Evolutionary conservation across 2,888 invertebrate species (phyloP).

Genomic region (Archaeoteleia sp.): DNA sequence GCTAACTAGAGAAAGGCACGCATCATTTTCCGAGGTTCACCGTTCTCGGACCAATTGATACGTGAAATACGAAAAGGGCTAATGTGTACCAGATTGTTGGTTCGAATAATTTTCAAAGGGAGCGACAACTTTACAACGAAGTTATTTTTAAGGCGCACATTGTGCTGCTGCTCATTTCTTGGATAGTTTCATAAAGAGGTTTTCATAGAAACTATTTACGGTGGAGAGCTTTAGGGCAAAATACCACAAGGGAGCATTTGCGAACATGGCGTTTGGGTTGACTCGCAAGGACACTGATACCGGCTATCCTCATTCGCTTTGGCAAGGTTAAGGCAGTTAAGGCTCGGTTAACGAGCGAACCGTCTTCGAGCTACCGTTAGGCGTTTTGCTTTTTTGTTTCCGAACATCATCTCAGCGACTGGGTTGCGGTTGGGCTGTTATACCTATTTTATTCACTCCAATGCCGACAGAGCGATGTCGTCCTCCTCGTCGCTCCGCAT

Average conservation of each 20-base stretch:
- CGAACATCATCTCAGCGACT: slow-evolving; percentile 43
- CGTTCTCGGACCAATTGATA: neutral
- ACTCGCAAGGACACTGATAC: slow-evolving; percentile 50
- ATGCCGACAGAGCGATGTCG: slow-evolving; percentile 31
- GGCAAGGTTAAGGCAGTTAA: slow-evolving; percentile 52
- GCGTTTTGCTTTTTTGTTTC: slow-evolving; percentile 57
- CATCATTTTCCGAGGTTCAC: too few relatives aligned
- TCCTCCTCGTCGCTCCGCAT: slow-evolving; percentile 11
- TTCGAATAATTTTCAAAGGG: neutral
- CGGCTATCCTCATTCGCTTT: slow-evolving; percentile 48
- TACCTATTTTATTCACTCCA: slow-evolving; percentile 45
- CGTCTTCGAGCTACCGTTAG: slow-evolving; percentile 62
- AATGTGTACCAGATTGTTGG: too few relatives aligned
- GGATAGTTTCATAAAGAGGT: slow-evolving; percentile 7
- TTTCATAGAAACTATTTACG: slow-evolving; percentile 47
- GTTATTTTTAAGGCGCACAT: slow-evolving; percentile 29
- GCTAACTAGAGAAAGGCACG: too few relatives aligned
- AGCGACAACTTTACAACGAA: slow-evolving; percentile 22
- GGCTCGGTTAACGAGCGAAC: slow-evolving; percentile 56
- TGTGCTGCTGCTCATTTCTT: slow-evolving; percentile 15
- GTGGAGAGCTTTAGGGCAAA: slow-evolving; percentile 21
- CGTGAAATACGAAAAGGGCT: too few relatives aligned
- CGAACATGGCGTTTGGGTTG: slow-evolving; percentile 42
- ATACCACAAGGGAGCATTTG: slow-evolving; percentile 30
- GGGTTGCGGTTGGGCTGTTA: slow-evolving; percentile 44